Evolutionary conservation across 2,888 invertebrate genomes (phyloP).

Genomic region (Chloromyia formosa): DNA sequence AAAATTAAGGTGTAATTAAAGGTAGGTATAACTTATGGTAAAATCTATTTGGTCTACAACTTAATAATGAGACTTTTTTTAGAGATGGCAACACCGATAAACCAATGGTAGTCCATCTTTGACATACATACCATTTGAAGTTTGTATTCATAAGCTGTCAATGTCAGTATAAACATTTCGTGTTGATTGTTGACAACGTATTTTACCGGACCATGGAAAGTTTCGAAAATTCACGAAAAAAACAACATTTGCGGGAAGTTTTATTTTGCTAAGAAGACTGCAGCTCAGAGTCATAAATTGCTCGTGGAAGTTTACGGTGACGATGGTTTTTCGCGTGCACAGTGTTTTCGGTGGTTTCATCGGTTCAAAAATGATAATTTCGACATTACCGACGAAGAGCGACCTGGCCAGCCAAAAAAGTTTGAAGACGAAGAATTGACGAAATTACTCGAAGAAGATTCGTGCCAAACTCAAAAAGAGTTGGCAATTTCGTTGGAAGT

Average conservation of each 20-base stretch:
- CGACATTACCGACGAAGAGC: constrained; percentile 49
- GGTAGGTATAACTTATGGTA: no score
- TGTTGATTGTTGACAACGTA: not conserved
- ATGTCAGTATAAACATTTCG: constrained; percentile 7
- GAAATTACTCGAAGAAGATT: constrained; percentile 49
- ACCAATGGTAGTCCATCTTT: constrained; percentile 8
- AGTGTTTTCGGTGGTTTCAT: constrained; percentile 47
- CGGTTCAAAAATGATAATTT: constrained; percentile 49
- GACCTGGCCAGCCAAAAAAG: constrained; percentile 39
- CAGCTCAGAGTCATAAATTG: constrained; percentile 33
- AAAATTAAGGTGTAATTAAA: no score
- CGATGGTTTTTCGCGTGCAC: constrained; percentile 30
- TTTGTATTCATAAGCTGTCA: constrained; percentile 7
- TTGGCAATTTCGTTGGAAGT: constrained; percentile 46
- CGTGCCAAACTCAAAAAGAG: constrained; percentile 48
- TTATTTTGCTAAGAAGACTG: constrained; percentile 32
- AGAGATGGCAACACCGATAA: constrained; percentile 12
- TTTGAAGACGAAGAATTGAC: constrained; percentile 49
- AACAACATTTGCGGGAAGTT: constrained; percentile 39
- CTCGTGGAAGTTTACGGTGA: constrained; percentile 41
- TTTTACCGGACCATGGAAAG: not conserved
- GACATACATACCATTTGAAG: constrained; percentile 15
- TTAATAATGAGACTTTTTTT: not conserved
- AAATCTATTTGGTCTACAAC: no score
- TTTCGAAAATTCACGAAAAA: not conserved